These are phyloP conservation scores for Tipula lateralis DNA, from an alignment of 2,888 invertebrate species.

Conservation along the genomic window DNA sequence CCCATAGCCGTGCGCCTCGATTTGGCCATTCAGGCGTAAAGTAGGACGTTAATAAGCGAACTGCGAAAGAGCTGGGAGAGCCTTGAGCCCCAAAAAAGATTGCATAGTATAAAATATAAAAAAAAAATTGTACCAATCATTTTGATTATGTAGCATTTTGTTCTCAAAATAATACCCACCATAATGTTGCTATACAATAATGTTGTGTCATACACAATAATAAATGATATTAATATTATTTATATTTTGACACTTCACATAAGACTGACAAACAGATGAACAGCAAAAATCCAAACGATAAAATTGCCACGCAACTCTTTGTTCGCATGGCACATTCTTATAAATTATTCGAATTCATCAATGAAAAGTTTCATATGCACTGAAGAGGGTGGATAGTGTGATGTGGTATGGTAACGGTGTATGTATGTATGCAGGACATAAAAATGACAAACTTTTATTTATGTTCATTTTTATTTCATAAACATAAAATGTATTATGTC, in stretches of 20 bases:
- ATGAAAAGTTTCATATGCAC: not conserved
- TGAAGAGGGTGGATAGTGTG: not conserved
- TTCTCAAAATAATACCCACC: not conserved
- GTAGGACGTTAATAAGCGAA: too few relatives aligned
- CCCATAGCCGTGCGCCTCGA: too few relatives aligned
- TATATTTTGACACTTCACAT: not conserved
- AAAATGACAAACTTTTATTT: constrained; percentile 8
- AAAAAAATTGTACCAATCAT: too few relatives aligned
- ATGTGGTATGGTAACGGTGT: not conserved
- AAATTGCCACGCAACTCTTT: not conserved
- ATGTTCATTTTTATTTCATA: not conserved
- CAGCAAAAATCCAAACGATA: not conserved
- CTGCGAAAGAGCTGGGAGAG: too few relatives aligned
- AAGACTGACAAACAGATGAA: not conserved
- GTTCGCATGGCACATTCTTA: not conserved
- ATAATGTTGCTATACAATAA: not conserved
- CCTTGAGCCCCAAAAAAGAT: too few relatives aligned
- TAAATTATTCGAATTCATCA: not conserved
- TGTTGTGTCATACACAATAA: not conserved
- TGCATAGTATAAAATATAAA: too few relatives aligned
- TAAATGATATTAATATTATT: not conserved
- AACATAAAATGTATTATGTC: not conserved
- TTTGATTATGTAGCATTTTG: too few relatives aligned
- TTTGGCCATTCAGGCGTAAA: too few relatives aligned
- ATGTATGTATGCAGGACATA: not conserved